Evolutionary conservation across 1,140 invertebrate species (phyloP), one percentile per base, ranked within the genome.

Genomic region (Lepidostoma basale): DNA sequence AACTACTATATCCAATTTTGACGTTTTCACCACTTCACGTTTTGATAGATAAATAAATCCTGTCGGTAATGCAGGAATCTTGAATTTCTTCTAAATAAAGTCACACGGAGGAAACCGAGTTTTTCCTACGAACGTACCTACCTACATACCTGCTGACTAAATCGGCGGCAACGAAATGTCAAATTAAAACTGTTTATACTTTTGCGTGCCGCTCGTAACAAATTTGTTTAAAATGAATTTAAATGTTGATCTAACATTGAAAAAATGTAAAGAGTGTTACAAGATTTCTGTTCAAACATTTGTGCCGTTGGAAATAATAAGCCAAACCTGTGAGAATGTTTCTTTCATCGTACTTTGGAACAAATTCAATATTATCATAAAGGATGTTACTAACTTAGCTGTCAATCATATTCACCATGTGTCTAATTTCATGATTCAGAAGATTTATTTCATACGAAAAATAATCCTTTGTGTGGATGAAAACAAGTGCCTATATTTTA

Each of bases 381-480:
- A 54, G 42, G 25, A 54, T 12, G 6, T 47, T 12, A n/a, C 33
- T n/a, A 14, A 54, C 20, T 25, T 42, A n/a, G 36, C 22, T 8
- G 25, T 10, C 23, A 52, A 14, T 20, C 6, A 54, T 39, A 26
- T 20, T 22, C 4, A 39, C 23, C 62, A 65, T 16, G 39, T 40
- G 23, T 6, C 47, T 5, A 18, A 40, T n/a, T 49, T 65, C 10
- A 5, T 39, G n/a, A 52, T 65, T n/a, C 22, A 52, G 16, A 54
- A 54, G 22, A 14, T 65, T 25, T 52, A 39, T 65, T 40, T 65
- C 5, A 18, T 28, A 20, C 26, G 20, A 36, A 65, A 65, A 25
- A 56, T 65, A 28, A 42, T 65, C 30, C 39, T 65, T 22, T 65
- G 62, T 14, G 10, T 54, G 14, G 62, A 65, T 52, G 2, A 25